Base-by-base conservation (phyloP, 1,140 invertebrate species). In the Phortica variegata region DNA sequence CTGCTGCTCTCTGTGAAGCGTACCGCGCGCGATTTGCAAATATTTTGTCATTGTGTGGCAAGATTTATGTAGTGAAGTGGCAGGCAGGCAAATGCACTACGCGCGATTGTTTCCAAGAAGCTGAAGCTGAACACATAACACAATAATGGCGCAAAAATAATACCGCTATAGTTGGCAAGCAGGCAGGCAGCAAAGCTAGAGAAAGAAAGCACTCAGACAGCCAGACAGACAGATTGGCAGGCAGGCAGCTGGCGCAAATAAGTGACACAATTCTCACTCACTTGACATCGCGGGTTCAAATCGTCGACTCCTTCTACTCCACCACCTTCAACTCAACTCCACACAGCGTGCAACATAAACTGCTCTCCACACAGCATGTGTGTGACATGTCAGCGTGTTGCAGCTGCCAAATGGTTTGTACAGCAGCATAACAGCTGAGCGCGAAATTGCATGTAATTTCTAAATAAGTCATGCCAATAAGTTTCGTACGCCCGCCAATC, bases 1-100 rank as follows among this genome's bases (percentile, higher is more conserved):
- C 23, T 5, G 23, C 23, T 5, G 5, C 23, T 26, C 68, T 61
- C 61, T 72, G 63, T 72, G 58, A 61, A 68, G 63, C 59, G 56
- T 66, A 63, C 69, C 65, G 68, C 68, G 47, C n/a, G 62, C 65
- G 68, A 72, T 72, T 72, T 72, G 68, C 68, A 68, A 72, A 72
- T 72, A 72, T 72, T 72, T 72, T 72, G 68, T 72, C 68, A 72
- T 72, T 72, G 68, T 68, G 63, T 72, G 61, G 60, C 61, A 58
- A 72, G 68, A 72, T 72, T 72, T 72, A 72, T 72, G 65, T 68
- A 72, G 68, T 72, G 65, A 54, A 65, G 48, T 43, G 46, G 54
- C 44, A 49, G 37, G 46, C 40, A 60, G 17, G 20, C 20, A 56
- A 60, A 61, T 50, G 63, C 63, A 55, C 61, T 47, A 51, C 48